Percentiles rank a stretch among this genome's conserved stretches.
phyloP scores from a whole-genome alignment of 2,113 vertebrate species.

The Phaethon lepturus region DNA sequence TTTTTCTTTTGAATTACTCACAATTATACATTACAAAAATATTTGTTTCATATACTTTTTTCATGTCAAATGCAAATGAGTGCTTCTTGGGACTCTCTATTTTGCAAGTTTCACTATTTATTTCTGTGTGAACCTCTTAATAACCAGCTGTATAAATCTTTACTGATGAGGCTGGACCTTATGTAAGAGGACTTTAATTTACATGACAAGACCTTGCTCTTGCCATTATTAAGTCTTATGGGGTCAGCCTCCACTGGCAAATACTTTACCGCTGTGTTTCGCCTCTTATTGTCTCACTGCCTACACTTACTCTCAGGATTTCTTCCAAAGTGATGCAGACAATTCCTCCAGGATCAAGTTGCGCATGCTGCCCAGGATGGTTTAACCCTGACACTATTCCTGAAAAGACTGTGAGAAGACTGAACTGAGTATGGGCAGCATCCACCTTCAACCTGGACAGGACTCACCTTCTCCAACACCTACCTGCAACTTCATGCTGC shows the following conservation, averaged over 20 bases:
- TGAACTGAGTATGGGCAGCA: not conserved
- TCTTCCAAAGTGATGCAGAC: not conserved
- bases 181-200: not conserved
- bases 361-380: not conserved
- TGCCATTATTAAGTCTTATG: not conserved
- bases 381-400: not conserved
- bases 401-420: not conserved
- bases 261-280: not conserved
- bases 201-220: not conserved
- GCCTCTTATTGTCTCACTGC: not conserved
- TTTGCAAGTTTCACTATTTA: not conserved
- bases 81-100: not conserved
- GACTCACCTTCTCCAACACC: not conserved
- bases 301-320: not conserved
- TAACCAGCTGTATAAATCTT: not conserved
- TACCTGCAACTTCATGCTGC: not conserved
- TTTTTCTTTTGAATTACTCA: constrained; percentile 6
- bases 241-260: not conserved
- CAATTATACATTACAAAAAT: not conserved
- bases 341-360: not conserved
- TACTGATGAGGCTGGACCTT: not conserved
- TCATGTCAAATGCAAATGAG: not conserved
- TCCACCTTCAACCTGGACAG: not conserved
- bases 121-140: not conserved
- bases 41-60: not conserved